These are phyloP conservation scores for Nasonia longicornis DNA, from an alignment of 1,140 invertebrate species.

Conservation along the genomic window DNA sequence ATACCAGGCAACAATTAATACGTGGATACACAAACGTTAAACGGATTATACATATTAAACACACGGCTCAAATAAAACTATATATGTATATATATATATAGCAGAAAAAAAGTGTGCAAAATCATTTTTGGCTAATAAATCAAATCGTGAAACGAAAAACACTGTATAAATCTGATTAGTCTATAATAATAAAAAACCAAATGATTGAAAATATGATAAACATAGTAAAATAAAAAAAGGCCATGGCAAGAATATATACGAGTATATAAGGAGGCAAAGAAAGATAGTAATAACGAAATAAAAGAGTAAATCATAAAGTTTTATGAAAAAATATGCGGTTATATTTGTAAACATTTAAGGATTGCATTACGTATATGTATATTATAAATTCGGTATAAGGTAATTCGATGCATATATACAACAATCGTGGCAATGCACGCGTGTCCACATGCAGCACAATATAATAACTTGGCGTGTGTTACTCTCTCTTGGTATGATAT, in stretches of 20 bases:
- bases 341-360: constrained; percentile 42
- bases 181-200: neutral
- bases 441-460: constrained; percentile 11
- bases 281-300: constrained; percentile 31
- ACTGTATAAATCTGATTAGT: too few relatives aligned
- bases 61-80: neutral
- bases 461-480: neutral
- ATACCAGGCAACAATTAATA: constrained; percentile 24
- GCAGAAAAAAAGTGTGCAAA: neutral
- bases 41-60: neutral
- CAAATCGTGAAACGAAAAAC: constrained; percentile 1
- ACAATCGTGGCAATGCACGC: neutral
- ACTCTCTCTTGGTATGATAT: too few relatives aligned
- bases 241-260: constrained; percentile 3
- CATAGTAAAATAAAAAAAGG: constrained; percentile 21
- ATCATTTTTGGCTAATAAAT: neutral
- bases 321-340: constrained; percentile 47
- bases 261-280: constrained; percentile 8
- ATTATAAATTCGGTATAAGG: constrained; percentile 20
- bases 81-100: neutral
- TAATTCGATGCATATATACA: neutral
- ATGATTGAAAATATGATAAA: neutral
- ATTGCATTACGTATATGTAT: constrained; percentile 24
- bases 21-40: neutral
- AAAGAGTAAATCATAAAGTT: constrained; percentile 38